These are phyloP conservation scores for Mirza zaza DNA, from an alignment of 2,113 vertebrate species.

Conservation along the genomic window DNA sequence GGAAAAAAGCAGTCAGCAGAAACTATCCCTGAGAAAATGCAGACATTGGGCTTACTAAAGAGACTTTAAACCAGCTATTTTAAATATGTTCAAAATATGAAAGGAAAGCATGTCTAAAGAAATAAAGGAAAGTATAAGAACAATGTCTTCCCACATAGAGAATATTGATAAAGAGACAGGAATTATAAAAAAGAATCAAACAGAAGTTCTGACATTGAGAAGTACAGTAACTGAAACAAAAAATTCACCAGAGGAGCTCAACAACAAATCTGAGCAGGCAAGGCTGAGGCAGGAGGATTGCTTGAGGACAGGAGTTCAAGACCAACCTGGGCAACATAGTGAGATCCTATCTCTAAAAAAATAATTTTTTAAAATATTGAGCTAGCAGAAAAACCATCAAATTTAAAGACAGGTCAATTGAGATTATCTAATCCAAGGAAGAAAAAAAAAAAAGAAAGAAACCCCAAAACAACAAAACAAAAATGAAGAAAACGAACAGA, in stretches of 20 bases:
- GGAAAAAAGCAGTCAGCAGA: background rate
- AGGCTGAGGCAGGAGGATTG: background rate
- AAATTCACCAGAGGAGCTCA: background rate
- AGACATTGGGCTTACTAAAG: background rate
- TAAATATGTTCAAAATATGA: background rate
- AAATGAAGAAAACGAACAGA: background rate
- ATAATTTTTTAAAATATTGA: background rate
- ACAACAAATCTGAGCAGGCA: background rate
- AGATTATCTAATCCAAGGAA: background rate
- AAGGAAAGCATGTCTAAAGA: background rate
- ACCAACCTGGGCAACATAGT: background rate
- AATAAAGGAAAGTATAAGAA: background rate
- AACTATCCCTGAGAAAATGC: background rate
- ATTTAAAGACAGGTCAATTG: background rate
- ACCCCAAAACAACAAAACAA: background rate
- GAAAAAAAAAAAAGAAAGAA: background rate
- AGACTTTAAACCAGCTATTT: background rate
- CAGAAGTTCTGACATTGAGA: background rate
- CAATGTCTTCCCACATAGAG: background rate
- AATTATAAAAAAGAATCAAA: background rate
- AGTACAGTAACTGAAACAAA: background rate
- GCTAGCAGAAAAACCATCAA: background rate
- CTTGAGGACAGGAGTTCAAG: background rate
- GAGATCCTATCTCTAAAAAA: too few relatives aligned
- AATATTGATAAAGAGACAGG: background rate